Base-by-base conservation (phyloP, 2,113 vertebrate genomes). In the Lasiurus cinereus region DNA sequence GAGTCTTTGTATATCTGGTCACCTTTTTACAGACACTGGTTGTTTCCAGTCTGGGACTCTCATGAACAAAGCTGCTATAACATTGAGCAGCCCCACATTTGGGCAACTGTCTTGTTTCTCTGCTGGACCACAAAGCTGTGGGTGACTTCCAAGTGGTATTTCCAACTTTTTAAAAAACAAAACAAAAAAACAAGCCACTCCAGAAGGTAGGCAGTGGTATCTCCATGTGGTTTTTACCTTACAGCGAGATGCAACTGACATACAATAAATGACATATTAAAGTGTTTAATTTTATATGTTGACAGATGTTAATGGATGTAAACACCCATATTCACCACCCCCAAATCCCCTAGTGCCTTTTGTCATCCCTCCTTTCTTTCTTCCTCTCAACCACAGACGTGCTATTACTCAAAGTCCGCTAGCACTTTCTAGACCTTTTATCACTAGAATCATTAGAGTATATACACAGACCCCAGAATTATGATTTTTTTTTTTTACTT, bases 391-490 rank as follows among this genome's bases (percentile, higher is more conserved):
- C 16, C 52, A 54, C 27, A 48, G 46, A 36, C 31, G 24, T 70
- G 36, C 46, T 50, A 31, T 13, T 10, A 77, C 50, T 80, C 21
- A 0, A 13, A 31, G 52, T 12, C 27, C 76, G 29, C 31, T 33
- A 48, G 76, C 36, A 59, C 36, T 56, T 79, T 36, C 74, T 64
- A 73, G 54, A 83, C 52, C 56, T 56, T 84, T 21, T 15, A 77
- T n/a, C n/a, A 84, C 54, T 2, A 18, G 15, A 67, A 62, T 83
- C 46, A 29, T 0, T 0, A 24, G 16, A 39, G 21, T 13, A 43
- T 16, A 21, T 6, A 54, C 16, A n/a, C 13, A 4, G 56, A 46
- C 6, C 56, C 39, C 24, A 8, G 16, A 46, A 6, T 78, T 29
- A 83, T 8, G 33, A 64, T 64, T 14, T 62, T 39, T 82, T 82